Evolutionary conservation across 2,888 invertebrate species (phyloP), one percentile per base, ranked within the genome.

Genomic region (Marasmarcha lunaedactyla): DNA sequence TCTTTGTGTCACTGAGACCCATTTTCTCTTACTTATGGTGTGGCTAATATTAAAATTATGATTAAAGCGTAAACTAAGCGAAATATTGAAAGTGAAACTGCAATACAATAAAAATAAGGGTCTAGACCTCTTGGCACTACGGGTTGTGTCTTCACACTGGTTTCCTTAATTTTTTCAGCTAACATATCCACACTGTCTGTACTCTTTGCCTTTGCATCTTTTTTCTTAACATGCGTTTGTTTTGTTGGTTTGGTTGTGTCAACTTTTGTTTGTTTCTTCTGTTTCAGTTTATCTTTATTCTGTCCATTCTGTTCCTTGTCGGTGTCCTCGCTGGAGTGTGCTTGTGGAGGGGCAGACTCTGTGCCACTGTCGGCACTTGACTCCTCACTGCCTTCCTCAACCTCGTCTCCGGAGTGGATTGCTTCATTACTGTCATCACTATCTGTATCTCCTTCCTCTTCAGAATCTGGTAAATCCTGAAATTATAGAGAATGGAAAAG

Each of bases 311-410:
- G 10, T 7, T n/a, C 25, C 25, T 51, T 55, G n/a, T 62, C 59
- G 0, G 49, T 49, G 4, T 63, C 57, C 11, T 63, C 64, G 41
- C 61, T 61, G 5, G 62, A 59, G 1, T 59, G 57, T 25, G 57
- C 54, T 6, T 54, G 59, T 5, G 60, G 61, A 0, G 62, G 52
- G 2, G 63, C 71, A 1, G 72, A 73, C 46, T 77, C 78, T 1
- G 70, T 67, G 1, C 84, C 85, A 44, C 85, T 81, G 39, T 84
- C 86, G 35, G 63, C 65, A 44, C 59, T 59, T 5, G 61, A 63
- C 36, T 68, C 72, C 14, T 54, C 53, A 1, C 55, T 59, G 27
- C 14, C 14, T 14, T 36, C 43, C n/a, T 38, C 34, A 15, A 10
- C 27, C 15, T 35, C 26, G 15, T 58, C 54, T 9, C 52, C 57